Evolutionary conservation across 2,797 vertebrate genomes (phyloP).

Genomic region (Hemitrygon akajei): DNA sequence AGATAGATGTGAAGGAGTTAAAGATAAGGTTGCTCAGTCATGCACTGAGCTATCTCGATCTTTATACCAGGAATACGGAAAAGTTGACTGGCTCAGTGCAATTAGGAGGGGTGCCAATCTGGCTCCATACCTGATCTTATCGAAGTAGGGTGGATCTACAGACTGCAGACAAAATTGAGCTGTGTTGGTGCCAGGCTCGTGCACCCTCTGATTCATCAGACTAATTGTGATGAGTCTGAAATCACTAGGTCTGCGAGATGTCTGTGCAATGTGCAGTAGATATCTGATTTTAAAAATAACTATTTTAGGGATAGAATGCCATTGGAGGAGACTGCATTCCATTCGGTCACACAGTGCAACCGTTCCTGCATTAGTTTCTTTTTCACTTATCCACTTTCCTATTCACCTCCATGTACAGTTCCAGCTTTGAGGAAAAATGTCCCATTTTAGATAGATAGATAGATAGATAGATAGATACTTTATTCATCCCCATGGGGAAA

Average conservation of each 20-base stretch:
- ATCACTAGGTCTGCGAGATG: not conserved
- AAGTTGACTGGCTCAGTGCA: not conserved
- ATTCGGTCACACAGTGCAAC: not conserved
- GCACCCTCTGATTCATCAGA: conserved; percentile 8
- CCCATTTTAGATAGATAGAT: no score
- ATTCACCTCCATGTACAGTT: no score
- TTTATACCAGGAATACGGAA: not conserved
- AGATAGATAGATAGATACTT: no score
- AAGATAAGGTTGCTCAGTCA: not conserved
- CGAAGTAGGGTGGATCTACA: not conserved
- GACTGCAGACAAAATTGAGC: not conserved
- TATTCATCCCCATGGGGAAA: no score
- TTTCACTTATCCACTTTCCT: not conserved
- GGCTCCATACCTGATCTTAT: not conserved
- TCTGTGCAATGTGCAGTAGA: no score
- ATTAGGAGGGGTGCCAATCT: not conserved
- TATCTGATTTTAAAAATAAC: not conserved
- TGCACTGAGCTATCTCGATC: not conserved
- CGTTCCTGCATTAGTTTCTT: not conserved
- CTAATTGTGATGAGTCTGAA: not conserved
- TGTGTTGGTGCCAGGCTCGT: not conserved
- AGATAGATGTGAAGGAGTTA: not conserved
- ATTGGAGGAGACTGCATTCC: not conserved
- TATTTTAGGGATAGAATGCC: not conserved
- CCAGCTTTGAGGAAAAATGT: not conserved